Base-by-base conservation (phyloP, 2,113 vertebrate species). In the Oreotrochilus melanogaster region DNA sequence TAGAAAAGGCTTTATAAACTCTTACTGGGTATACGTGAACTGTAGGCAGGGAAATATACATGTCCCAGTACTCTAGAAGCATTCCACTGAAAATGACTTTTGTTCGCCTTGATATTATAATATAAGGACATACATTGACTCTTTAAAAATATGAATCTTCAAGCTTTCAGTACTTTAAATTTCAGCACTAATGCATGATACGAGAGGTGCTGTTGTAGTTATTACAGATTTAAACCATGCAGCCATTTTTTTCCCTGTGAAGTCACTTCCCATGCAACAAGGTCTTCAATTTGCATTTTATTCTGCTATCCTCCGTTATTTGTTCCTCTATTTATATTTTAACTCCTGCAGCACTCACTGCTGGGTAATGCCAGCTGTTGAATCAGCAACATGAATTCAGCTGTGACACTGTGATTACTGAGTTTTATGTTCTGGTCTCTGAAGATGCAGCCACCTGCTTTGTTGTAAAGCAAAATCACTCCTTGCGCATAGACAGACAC, bases 331-430 rank as follows among this genome's bases (percentile, higher is more conserved):
- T 92, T 95, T 88, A 37, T 95, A 74, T 92, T 97, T 97, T 96
- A 93, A 93, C 61, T 97, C 81, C 47, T 48, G 8, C 60, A 69
- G 67, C 66, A 51, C 88, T 93, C 86, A 67, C 74, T 91, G 61
- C 33, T 74, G 51, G 53, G 47, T 86, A 95, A 74, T 83, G 31
- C 39, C 80, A 95, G 75, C 76, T 94, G 91, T 96, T 97, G 94
- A 97, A 76, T 97, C 95, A 97, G 97, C 72, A 73, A 53, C 86
- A 62, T 69, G 72, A 88, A 96, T 66, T 35, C 75, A 96, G 60
- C 71, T 86, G 79, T 97, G 97, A 47, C 45, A 82, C 73, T 89
- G 15, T 78, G 76, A 97, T 96, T 95, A 70, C 95, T 79, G 74
- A 86, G 70, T 96, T 97, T 93, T 83, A 67, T 95, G 95, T 96